These are phyloP conservation scores for Oreochromis mossambicus DNA, from an alignment of 2,797 vertebrate genomes.

Conservation along the genomic window DNA sequence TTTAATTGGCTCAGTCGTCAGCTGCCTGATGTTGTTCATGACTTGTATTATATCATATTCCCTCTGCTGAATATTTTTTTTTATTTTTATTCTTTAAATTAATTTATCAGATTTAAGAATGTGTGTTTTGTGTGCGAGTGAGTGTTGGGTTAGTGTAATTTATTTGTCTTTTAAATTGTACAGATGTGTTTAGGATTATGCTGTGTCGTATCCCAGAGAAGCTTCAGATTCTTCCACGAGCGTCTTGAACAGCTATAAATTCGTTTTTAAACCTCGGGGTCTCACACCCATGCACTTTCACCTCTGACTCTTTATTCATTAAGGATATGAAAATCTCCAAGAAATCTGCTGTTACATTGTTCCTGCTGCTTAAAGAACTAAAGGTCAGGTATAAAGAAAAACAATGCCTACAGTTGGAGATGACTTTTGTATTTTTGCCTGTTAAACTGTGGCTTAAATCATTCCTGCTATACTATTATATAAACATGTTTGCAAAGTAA, in stretches of 20 bases:
- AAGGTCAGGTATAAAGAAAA: background rate
- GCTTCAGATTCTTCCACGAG: constrained; percentile 17
- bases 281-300: background rate
- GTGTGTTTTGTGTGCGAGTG: constrained; percentile 6
- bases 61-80: constrained; percentile 46
- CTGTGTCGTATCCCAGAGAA: background rate
- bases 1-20: constrained; percentile 5
- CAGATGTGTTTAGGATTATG: background rate
- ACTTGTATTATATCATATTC: constrained; percentile 22
- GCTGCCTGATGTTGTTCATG: background rate
- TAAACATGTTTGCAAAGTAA: background rate
- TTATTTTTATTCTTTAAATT: constrained; percentile 14
- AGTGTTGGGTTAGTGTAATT: background rate
- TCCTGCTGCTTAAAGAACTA: background rate
- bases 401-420: background rate
- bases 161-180: constrained; percentile 17
- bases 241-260: background rate
- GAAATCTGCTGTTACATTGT: constrained; percentile 1
- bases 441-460: background rate
- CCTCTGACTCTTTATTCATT: background rate
- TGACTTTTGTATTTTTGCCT: background rate
- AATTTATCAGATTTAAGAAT: constrained; percentile 49
- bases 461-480: background rate
- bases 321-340: background rate
- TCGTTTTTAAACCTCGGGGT: background rate